Conservation (phyloP, 2,888 invertebrate species). For the Epinotia bilunana region DNA sequence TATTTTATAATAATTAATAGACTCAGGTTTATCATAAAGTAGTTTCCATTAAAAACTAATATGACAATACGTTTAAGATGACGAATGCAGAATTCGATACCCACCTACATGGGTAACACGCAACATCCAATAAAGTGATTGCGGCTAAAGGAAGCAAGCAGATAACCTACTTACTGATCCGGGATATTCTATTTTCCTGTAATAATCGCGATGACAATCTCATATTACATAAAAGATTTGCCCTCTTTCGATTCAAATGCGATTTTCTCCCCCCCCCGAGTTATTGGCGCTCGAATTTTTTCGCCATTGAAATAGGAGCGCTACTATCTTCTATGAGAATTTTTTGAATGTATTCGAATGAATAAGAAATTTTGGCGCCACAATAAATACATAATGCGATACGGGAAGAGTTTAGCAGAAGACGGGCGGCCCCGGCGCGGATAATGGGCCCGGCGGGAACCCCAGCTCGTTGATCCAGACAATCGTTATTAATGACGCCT, state of each 20-base stretch:
- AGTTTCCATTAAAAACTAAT: not conserved
- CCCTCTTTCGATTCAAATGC: conserved; percentile 83
- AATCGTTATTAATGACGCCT: conserved; percentile 50
- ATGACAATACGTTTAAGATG: conserved; percentile 43
- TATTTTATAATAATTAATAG: too few relatives aligned
- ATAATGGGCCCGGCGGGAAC: conserved; percentile 52
- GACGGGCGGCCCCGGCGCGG: conserved; percentile 51
- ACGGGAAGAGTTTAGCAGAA: conserved; percentile 49
- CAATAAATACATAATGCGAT: conserved; percentile 69
- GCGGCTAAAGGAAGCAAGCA: conserved; percentile 78
- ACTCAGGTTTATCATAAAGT: not conserved
- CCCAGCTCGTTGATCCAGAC: conserved; percentile 49
- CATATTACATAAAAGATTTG: conserved; percentile 85
- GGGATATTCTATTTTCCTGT: conserved; percentile 84
- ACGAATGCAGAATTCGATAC: conserved; percentile 52
- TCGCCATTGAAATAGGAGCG: conserved; percentile 76
- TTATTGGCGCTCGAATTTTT: conserved; percentile 80
- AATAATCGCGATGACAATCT: conserved; percentile 85
- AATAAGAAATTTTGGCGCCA: conserved; percentile 78
- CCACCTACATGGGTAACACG: conserved; percentile 49
- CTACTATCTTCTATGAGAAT: conserved; percentile 67
- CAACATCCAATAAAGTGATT: conserved; percentile 81
- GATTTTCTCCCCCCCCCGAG: conserved; percentile 79
- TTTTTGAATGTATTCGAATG: conserved; percentile 80
- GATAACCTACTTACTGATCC: conserved; percentile 84